Conservation (phyloP, 2,797 vertebrate genomes). For the Acestrorhynchus altus region DNA sequence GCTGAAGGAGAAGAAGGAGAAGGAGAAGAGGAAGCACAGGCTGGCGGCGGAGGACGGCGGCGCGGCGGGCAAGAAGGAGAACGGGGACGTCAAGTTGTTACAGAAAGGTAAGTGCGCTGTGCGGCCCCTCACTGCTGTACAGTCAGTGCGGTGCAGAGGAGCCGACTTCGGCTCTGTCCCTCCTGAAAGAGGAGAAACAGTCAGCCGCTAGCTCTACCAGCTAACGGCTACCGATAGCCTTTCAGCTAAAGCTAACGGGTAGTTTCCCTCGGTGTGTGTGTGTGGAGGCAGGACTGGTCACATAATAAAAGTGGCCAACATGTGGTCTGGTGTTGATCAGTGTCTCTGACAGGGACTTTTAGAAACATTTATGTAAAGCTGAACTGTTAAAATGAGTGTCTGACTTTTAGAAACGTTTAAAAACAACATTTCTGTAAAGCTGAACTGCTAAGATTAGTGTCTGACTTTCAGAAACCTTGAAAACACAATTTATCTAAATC, state of each 20-base stretch:
- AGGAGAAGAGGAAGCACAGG: conserved; percentile 83
- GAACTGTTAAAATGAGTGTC: no score
- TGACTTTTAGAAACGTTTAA: no score
- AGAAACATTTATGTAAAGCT: no score
- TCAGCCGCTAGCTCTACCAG: not conserved
- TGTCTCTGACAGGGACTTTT: no score
- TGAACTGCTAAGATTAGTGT: no score
- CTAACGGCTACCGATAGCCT: conserved; percentile 4
- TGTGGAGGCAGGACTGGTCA: conserved; percentile 22
- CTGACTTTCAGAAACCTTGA: no score
- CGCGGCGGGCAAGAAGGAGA: conserved; percentile 79
- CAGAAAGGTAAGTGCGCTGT: conserved; percentile 79
- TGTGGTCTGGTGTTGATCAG: no score
- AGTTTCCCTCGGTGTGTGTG: conserved; percentile 27
- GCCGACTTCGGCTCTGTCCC: no score
- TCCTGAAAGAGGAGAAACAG: not conserved
- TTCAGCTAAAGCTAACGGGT: conserved; percentile 32
- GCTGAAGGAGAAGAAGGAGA: conserved; percentile 76
- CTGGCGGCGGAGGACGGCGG: conserved; percentile 67
- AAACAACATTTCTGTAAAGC: no score
- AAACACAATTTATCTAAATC: no score
- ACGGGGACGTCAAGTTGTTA: conserved; percentile 83
- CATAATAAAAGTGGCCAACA: not conserved
- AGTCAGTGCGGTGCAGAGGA: no score
- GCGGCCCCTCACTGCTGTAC: not conserved